Base-by-base conservation (phyloP, 2,113 vertebrate genomes). In the Channa argus region DNA sequence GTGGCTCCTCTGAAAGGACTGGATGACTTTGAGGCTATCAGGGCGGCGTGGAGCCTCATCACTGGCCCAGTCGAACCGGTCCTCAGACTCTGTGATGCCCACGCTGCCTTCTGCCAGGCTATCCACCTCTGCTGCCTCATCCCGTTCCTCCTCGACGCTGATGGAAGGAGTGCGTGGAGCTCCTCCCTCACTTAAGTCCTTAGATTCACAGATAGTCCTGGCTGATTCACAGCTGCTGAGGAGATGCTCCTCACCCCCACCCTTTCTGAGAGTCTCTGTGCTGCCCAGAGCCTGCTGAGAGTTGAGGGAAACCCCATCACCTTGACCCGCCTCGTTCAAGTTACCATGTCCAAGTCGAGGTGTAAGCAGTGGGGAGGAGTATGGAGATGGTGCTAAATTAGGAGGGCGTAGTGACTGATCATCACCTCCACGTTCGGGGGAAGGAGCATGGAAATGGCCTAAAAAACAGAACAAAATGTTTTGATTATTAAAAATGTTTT, bases 191-290 rank as follows among this genome's bases (percentile, higher is more conserved):
- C 63, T 61, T 2, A 56, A 12, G 8, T 94, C 92, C 53, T 83
- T 91, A 0, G 86, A 90, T 56, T 97, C 95, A 72, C 96, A 97
- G 36, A 96, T 84, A 0, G 95, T 95, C 91, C 96, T 96, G 73
- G 96, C 96, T 12, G 97, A 99, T 59, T 99, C 97, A 62, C 96
- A 98, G 76, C 97, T 98, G 89, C 97, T 98, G 61, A 98, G 59
- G 5, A 96, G 92, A 33, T 84, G 85, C 8, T 96, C 96, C 4
- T 97, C 90, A 3, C 85, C 86, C 38, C 88, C 90, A 10, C 64
- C 84, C 79, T 84, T 94, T 82, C 91, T 96, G 3, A 96, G 52
- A 0, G 94, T 93, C 73, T 95, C 94, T 0, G 92, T 94, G 80
- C 91, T 96, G 80, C 86, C 92, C n/a, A 88, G 67, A 61, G 88